These are phyloP conservation scores for Micropterix aruncella DNA, from an alignment of 2,888 invertebrate genomes.

Conservation along the genomic window DNA sequence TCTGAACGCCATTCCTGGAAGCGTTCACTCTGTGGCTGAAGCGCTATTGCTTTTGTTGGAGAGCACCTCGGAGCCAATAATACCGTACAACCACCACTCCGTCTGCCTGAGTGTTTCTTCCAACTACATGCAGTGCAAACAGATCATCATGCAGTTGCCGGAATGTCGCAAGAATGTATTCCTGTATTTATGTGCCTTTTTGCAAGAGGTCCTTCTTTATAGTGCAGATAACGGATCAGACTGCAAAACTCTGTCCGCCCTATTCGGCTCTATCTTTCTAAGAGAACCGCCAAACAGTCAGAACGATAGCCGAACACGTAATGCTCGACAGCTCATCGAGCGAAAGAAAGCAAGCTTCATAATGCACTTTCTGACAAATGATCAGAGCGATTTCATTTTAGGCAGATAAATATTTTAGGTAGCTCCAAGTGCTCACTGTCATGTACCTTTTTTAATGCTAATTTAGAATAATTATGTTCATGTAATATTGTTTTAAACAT, in stretches of 20 bases:
- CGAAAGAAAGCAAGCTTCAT: constrained; percentile 60
- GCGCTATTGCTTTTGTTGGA: constrained; percentile 76
- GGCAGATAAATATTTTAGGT: no score
- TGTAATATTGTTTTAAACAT: no score
- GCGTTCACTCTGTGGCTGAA: constrained; percentile 85
- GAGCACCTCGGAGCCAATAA: constrained; percentile 79
- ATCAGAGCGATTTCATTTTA: constrained; percentile 51
- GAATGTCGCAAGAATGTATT: constrained; percentile 72
- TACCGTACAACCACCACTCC: constrained; percentile 71
- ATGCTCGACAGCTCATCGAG: constrained; percentile 46
- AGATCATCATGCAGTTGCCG: constrained; percentile 60
- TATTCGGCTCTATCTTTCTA: constrained; percentile 74
- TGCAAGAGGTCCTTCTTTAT: constrained; percentile 73
- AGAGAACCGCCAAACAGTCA: constrained; percentile 52
- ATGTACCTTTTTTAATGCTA: no score
- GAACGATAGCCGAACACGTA: constrained; percentile 34
- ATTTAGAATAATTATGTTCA: no score
- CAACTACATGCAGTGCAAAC: constrained; percentile 75
- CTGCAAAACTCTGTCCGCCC: constrained; percentile 62
- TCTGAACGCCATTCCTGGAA: constrained; percentile 69
- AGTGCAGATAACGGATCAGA: constrained; percentile 75
- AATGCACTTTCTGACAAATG: constrained; percentile 70
- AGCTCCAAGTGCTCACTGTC: no score
- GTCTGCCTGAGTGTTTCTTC: constrained; percentile 64
- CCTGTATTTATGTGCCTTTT: constrained; percentile 75